These are phyloP conservation scores for Plebejus anna DNA, from an alignment of 2,888 invertebrate species.

Conservation along the genomic window DNA sequence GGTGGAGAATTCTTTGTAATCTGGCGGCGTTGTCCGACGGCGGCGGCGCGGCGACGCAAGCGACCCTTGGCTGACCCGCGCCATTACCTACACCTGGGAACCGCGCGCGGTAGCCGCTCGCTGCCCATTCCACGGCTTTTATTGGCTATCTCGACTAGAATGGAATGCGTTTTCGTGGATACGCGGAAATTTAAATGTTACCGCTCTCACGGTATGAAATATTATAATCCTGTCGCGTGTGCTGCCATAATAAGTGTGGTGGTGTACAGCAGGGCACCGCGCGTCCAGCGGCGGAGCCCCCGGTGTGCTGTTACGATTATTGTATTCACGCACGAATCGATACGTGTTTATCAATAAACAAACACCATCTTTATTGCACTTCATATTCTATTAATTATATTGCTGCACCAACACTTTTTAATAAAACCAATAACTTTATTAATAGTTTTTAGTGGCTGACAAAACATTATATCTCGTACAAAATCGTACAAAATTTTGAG, in stretches of 20 bases:
- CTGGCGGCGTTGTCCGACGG: constrained; percentile 54
- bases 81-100: constrained; percentile 62
- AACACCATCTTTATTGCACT: constrained; percentile 28
- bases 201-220: constrained; percentile 61
- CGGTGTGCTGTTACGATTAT: constrained; percentile 55
- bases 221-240: constrained; percentile 50
- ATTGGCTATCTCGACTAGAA: constrained; percentile 76
- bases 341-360: constrained; percentile 30
- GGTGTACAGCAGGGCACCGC: constrained; percentile 50
- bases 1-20: constrained; percentile 28
- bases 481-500: neutral
- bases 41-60: constrained; percentile 32
- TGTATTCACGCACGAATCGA: constrained; percentile 66
- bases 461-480: neutral
- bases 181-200: constrained; percentile 57
- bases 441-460: neutral
- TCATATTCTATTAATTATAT: constrained; percentile 20
- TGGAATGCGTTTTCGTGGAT: constrained; percentile 66
- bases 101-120: constrained; percentile 62
- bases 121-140: constrained; percentile 67
- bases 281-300: constrained; percentile 63
- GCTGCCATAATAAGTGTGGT: constrained; percentile 60
- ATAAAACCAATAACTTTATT: constrained; percentile 9
- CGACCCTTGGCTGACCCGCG: constrained; percentile 42
- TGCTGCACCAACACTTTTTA: constrained; percentile 3